phyloP scores from a whole-genome alignment of 2,113 vertebrate genomes.

The Thamnaconus septentrionalis region DNA sequence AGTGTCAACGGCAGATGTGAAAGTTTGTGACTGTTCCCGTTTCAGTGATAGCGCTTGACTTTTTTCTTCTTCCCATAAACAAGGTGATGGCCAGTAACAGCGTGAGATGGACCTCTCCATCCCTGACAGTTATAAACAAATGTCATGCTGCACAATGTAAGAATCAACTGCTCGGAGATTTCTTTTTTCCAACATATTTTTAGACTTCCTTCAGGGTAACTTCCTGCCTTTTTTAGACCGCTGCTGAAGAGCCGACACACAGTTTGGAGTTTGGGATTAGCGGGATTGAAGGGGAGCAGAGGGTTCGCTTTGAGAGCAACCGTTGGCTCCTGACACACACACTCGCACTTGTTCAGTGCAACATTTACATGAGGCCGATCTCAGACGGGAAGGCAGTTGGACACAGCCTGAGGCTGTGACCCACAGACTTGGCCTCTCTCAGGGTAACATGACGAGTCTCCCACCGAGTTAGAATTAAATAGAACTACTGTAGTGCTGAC shows the following conservation, averaged over 20 bases:
- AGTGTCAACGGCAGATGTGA: no score
- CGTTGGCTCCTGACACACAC: constrained; percentile 8
- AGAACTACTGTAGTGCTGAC: constrained; percentile 41
- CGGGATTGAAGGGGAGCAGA: not conserved
- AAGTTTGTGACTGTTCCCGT: no score
- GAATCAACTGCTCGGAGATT: no score
- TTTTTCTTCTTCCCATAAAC: no score
- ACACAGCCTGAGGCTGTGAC: constrained; percentile 30
- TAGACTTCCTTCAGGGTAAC: not conserved
- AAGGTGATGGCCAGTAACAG: no score
- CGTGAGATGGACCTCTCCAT: no score
- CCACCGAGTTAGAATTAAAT: constrained; percentile 30
- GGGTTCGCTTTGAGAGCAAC: no score
- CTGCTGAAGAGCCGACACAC: constrained; percentile 9
- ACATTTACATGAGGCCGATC: constrained; percentile 42
- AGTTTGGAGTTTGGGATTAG: not conserved
- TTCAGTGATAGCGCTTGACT: no score
- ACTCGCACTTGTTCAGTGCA: constrained; percentile 29
- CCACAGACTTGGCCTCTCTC: constrained; percentile 28
- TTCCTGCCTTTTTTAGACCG: constrained; percentile 11
- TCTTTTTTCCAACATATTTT: no score
- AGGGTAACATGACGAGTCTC: constrained; percentile 27
- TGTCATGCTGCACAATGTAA: no score
- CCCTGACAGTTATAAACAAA: no score
- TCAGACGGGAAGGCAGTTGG: constrained; percentile 58